Evolutionary conservation across 2,797 vertebrate genomes (phyloP).

Genomic region (Toxotes lorentzi): DNA sequence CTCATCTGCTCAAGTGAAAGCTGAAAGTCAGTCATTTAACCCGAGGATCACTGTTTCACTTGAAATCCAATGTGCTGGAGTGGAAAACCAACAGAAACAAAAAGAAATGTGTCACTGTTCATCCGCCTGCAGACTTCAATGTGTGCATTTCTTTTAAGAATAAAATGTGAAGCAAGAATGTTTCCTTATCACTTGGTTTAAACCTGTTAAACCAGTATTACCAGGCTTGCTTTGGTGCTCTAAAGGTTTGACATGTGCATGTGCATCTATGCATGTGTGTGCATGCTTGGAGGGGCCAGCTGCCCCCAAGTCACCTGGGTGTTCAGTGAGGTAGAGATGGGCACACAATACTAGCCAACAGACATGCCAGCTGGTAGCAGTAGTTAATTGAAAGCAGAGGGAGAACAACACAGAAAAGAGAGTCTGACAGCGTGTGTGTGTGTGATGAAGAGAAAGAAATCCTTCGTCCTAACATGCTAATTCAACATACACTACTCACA

Average conservation of each 20-base stretch:
- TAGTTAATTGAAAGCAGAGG: slow-evolving; percentile 73
- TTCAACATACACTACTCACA: too few species aligned
- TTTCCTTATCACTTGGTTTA: neutral
- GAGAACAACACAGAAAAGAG: slow-evolving; percentile 31
- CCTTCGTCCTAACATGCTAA: slow-evolving; percentile 9
- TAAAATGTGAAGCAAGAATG: neutral
- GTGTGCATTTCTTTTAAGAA: neutral
- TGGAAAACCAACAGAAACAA: neutral
- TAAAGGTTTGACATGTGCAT: slow-evolving; percentile 4
- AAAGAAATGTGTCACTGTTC: neutral
- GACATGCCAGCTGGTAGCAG: slow-evolving; percentile 58
- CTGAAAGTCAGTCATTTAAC: neutral
- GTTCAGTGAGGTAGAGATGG: slow-evolving; percentile 40
- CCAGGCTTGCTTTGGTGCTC: slow-evolving; percentile 8
- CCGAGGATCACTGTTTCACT: neutral
- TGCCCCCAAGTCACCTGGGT: slow-evolving; percentile 45
- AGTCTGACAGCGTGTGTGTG: slow-evolving; percentile 8
- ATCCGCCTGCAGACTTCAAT: neutral
- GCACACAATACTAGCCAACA: slow-evolving; percentile 55
- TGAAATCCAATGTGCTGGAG: neutral
- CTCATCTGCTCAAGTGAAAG: slow-evolving; percentile 5
- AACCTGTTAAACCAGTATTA: slow-evolving; percentile 4
- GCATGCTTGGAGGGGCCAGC: slow-evolving; percentile 38
- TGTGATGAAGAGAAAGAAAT: neutral
- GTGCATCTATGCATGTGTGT: neutral